These are phyloP conservation scores for Aradus depressus DNA, from an alignment of 2,888 invertebrate genomes.

Conservation along the genomic window DNA sequence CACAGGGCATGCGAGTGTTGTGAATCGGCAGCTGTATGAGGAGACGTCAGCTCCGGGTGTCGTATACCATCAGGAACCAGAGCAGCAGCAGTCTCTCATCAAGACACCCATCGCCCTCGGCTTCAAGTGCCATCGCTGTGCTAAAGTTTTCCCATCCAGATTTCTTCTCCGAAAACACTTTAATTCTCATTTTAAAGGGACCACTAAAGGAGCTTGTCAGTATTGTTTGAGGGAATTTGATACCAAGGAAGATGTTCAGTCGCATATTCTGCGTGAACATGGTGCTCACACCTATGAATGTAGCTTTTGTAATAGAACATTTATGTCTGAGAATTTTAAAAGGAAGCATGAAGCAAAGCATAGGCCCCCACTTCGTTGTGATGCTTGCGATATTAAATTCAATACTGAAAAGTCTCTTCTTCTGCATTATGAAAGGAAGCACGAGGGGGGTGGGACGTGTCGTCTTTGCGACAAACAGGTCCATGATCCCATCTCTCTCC, in stretches of 20 bases:
- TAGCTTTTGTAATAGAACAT: conserved; percentile 22
- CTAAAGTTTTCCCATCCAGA: conserved; percentile 21
- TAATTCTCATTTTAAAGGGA: conserved; percentile 23
- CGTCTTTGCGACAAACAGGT: conserved; percentile 23
- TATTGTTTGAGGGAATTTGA: conserved; percentile 25
- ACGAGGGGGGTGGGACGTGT: conserved; percentile 19
- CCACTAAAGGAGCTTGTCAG: conserved; percentile 21
- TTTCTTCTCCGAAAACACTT: conserved; percentile 22
- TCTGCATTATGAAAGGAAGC: conserved; percentile 23
- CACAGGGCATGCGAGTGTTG: conserved; percentile 21
- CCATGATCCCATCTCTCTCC: conserved; percentile 16
- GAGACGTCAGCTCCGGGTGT: too few relatives aligned
- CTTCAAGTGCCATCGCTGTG: conserved; percentile 21
- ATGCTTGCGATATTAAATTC: conserved; percentile 19
- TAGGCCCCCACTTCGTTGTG: conserved; percentile 15
- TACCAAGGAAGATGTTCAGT: conserved; percentile 21
- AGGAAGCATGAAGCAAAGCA: conserved; percentile 24
- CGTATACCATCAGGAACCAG: background rate
- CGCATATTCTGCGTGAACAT: conserved; percentile 23
- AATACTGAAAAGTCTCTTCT: conserved; percentile 14
- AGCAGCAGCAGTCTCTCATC: background rate
- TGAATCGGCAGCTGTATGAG: too few relatives aligned
- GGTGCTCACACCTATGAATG: conserved; percentile 23
- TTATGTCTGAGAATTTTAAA: conserved; percentile 18
- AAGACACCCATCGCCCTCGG: conserved; percentile 7